These are phyloP conservation scores for Diabrotica undecimpunctata DNA, from an alignment of 1,140 invertebrate species.

Conservation along the genomic window DNA sequence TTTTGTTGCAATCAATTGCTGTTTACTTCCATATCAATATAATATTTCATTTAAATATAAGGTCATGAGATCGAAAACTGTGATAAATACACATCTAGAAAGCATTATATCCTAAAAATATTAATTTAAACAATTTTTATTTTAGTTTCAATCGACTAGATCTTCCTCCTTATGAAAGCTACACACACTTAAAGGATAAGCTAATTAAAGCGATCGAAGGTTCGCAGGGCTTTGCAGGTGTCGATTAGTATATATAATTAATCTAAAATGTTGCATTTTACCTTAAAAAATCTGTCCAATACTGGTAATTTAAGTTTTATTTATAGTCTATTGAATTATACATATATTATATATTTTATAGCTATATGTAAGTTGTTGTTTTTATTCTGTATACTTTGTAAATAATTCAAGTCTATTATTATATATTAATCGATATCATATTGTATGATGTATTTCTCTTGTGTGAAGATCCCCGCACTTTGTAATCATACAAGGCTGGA, in stretches of 20 bases:
- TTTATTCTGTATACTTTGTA: conserved; percentile 32
- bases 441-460: too few species aligned
- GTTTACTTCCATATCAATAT: too few species aligned
- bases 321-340: conserved; percentile 23
- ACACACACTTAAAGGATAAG: conserved; percentile 91
- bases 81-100: too few species aligned
- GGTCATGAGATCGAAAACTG: too few species aligned
- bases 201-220: conserved; percentile 96
- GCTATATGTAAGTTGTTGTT: conserved; percentile 27
- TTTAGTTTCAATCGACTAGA: conserved; percentile 95
- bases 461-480: too few species aligned
- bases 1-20: too few species aligned
- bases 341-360: conserved; percentile 27
- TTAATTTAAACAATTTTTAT: conserved; percentile 7
- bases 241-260: conserved; percentile 68
- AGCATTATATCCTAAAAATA: too few species aligned
- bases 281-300: conserved; percentile 33
- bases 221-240: conserved; percentile 95
- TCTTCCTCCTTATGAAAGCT: conserved; percentile 93
- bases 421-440: background rate
- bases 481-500: too few species aligned
- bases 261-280: conserved; percentile 10
- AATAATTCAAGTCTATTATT: conserved; percentile 23
- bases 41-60: too few species aligned
- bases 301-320: conserved; percentile 25